These are phyloP conservation scores for Patella vulgata DNA, from an alignment of 1,140 invertebrate genomes.

Conservation along the genomic window DNA sequence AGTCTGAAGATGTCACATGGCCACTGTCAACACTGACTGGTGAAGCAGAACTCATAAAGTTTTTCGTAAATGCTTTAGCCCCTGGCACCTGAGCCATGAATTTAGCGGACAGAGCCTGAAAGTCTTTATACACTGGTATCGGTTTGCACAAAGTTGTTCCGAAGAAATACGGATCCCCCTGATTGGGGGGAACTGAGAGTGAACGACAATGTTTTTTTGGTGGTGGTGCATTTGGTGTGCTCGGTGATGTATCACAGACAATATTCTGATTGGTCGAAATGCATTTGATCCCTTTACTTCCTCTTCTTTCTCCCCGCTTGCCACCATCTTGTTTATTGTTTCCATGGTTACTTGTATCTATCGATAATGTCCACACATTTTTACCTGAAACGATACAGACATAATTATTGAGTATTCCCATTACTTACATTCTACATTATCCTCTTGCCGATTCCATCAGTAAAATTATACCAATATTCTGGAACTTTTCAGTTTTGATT, in stretches of 20 bases:
- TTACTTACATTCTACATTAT: no score
- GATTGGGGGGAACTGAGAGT: constrained; percentile 45
- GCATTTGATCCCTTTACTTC: no score
- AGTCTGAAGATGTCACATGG: constrained; percentile 43
- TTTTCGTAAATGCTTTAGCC: constrained; percentile 1
- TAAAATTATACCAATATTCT: no score
- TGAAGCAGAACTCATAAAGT: constrained; percentile 16
- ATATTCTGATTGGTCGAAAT: neutral
- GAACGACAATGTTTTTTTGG: constrained; percentile 60
- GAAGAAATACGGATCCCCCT: constrained; percentile 21
- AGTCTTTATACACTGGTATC: constrained; percentile 34
- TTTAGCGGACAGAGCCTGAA: constrained; percentile 26
- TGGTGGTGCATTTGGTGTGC: constrained; percentile 40
- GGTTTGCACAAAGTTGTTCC: constrained; percentile 45
- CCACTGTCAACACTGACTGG: constrained; percentile 39
- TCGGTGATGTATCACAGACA: constrained; percentile 35
- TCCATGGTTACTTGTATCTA: no score
- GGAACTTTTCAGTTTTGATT: no score
- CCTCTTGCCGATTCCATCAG: no score
- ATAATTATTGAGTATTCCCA: no score
- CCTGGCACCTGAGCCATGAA: neutral
- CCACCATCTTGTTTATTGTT: no score
- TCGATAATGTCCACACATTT: no score
- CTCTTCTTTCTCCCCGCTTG: no score
- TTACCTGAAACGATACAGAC: no score